These are phyloP conservation scores for Papilio aristodemus DNA, from an alignment of 1,140 invertebrate species.

Conservation along the genomic window DNA sequence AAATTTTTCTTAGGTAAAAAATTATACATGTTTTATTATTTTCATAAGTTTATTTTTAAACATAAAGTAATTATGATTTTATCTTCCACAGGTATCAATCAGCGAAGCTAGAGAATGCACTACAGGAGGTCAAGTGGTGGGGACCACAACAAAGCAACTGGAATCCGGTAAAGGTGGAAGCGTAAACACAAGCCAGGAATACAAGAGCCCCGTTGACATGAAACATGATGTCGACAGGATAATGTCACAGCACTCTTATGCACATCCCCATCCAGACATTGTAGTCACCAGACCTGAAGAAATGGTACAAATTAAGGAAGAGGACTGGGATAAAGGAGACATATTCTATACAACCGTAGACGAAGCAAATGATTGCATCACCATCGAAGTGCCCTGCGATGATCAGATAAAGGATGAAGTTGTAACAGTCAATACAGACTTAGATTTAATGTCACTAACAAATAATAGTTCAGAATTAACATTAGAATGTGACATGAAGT, in stretches of 20 bases:
- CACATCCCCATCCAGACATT: conserved; percentile 74
- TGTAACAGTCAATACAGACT: conserved; percentile 62
- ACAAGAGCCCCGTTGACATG: conserved; percentile 41
- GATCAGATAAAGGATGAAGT: conserved; percentile 81
- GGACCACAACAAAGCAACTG: conserved; percentile 88
- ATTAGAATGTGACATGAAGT: conserved; percentile 74
- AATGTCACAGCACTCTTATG: conserved; percentile 77
- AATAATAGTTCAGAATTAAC: conserved; percentile 64
- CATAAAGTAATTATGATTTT: conserved; percentile 31
- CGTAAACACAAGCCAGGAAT: conserved; percentile 43
- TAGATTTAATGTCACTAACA: conserved; percentile 57
- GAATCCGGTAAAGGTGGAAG: conserved; percentile 85
- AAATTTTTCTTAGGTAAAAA: no score
- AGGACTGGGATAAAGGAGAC: conserved; percentile 78
- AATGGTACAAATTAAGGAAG: conserved; percentile 63
- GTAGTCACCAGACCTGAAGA: conserved; percentile 52
- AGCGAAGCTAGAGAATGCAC: conserved; percentile 60
- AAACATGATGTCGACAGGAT: conserved; percentile 78
- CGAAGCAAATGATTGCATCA: conserved; percentile 86
- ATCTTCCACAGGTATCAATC: conserved; percentile 58
- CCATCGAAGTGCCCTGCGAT: conserved; percentile 84
- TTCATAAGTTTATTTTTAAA: no score
- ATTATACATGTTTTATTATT: no score
- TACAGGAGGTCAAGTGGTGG: conserved; percentile 85
- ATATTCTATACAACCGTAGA: conserved; percentile 86